phyloP scores from a whole-genome alignment of 2,113 vertebrate species.

The Nycticryphes semicollaris region DNA sequence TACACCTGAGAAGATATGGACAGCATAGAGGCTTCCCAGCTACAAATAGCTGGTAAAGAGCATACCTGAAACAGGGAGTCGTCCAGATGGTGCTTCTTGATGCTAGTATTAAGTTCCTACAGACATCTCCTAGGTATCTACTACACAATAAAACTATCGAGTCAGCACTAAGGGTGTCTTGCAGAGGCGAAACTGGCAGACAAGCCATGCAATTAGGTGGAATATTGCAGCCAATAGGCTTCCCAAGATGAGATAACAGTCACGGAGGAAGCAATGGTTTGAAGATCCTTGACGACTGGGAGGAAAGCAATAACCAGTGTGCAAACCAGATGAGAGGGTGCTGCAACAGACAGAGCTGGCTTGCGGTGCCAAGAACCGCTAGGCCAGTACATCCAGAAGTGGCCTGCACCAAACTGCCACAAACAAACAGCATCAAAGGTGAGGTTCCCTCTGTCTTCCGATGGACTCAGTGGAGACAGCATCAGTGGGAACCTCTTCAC shows the following conservation, averaged over 20 bases:
- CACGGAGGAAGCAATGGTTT: not conserved
- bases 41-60: not conserved
- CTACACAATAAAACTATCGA: not conserved
- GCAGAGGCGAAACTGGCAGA: not conserved
- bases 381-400: not conserved
- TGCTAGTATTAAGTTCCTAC: not conserved
- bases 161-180: not conserved
- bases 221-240: not conserved
- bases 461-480: not conserved
- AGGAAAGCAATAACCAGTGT: not conserved
- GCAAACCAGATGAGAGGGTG: not conserved
- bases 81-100: not conserved
- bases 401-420: not conserved
- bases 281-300: not conserved
- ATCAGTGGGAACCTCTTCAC: not conserved
- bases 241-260: not conserved
- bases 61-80: not conserved
- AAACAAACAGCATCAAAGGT: not conserved
- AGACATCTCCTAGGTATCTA: not conserved
- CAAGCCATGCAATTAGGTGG: not conserved
- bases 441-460: not conserved
- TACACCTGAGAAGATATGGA: not conserved
- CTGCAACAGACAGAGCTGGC: not conserved
- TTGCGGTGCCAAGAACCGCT: not conserved
- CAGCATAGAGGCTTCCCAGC: not conserved